These are phyloP conservation scores for Hirtodrosophila trivittata DNA, from an alignment of 2,888 invertebrate species.

Conservation along the genomic window DNA sequence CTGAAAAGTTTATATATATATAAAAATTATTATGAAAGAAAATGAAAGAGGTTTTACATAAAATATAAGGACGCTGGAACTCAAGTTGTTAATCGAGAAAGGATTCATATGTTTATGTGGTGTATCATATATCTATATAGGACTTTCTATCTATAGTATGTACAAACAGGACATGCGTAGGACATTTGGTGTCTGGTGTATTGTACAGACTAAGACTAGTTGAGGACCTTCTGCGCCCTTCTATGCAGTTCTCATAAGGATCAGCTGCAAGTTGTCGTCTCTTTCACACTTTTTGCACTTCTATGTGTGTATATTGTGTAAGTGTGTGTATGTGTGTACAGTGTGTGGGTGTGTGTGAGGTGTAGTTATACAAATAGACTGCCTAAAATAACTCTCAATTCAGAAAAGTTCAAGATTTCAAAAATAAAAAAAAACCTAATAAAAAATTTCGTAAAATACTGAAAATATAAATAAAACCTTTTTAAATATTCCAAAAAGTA, in stretches of 20 bases:
- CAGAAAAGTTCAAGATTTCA: not conserved
- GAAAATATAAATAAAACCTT: conserved; percentile 1
- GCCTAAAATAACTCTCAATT: conserved; percentile 23
- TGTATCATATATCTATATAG: not conserved
- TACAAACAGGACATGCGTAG: conserved; percentile 39
- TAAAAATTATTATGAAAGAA: conserved; percentile 72
- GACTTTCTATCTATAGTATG: conserved; percentile 21
- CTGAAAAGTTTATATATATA: conserved; percentile 82
- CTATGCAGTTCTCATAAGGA: conserved; percentile 26
- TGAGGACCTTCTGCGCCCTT: conserved; percentile 17
- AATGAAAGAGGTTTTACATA: conserved; percentile 55
- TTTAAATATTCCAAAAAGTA: not conserved
- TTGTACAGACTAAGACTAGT: too few relatives aligned
- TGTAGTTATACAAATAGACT: conserved; percentile 15
- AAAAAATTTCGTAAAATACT: not conserved
- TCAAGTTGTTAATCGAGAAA: too few relatives aligned
- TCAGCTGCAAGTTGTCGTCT: conserved; percentile 14
- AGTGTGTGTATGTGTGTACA: conserved; percentile 13
- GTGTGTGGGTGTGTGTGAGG: conserved; percentile 8
- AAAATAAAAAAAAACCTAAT: not conserved
- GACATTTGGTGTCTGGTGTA: too few relatives aligned
- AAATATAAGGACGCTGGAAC: too few relatives aligned
- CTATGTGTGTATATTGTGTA: conserved; percentile 13
- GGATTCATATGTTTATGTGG: too few relatives aligned
- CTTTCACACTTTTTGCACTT: conserved; percentile 11